A percentile compares a stretch with the other conserved stretches of the same genome.
These are phyloP conservation scores for Drosophila lini DNA, from an alignment of 1,140 invertebrate species.

Conservation along the genomic window DNA sequence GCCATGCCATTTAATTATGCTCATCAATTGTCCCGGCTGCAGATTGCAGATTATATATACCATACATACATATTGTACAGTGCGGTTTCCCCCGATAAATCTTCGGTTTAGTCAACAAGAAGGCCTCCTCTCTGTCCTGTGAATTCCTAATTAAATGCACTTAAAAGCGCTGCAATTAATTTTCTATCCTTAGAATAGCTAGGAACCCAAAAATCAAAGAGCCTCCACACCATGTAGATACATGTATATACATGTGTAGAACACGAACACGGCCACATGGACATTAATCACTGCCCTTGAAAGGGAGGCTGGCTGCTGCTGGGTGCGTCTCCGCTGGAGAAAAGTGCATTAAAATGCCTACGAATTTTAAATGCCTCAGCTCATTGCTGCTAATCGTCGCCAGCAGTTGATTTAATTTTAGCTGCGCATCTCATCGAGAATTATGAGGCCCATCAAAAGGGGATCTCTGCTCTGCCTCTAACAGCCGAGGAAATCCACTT, in stretches of 20 bases:
- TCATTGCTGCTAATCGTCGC: conserved; percentile 76
- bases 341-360: conserved; percentile 57
- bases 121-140: conserved; percentile 51
- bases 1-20: conserved; percentile 79
- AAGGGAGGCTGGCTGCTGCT: conserved; percentile 8
- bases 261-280: conserved; percentile 25
- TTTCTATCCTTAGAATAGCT: conserved; percentile 58
- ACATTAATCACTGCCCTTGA: conserved; percentile 79
- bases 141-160: conserved; percentile 77
- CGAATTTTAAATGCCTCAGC: conserved; percentile 68
- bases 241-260: conserved; percentile 40
- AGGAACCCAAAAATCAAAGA: conserved; percentile 42
- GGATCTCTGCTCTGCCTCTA: conserved; percentile 8
- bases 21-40: conserved; percentile 70
- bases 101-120: conserved; percentile 50
- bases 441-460: conserved; percentile 57
- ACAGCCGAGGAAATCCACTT: conserved; percentile 55
- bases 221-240: conserved; percentile 22
- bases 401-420: conserved; percentile 73
- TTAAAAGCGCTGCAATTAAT: conserved; percentile 70
- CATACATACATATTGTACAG: background rate
- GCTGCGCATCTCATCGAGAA: conserved; percentile 53
- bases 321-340: conserved; percentile 19
- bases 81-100: conserved; percentile 55
- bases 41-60: conserved; percentile 32